Evolutionary conservation across 2,797 vertebrate species (phyloP), one percentile per base, ranked within the genome.

Genomic region (Pampus argenteus): DNA sequence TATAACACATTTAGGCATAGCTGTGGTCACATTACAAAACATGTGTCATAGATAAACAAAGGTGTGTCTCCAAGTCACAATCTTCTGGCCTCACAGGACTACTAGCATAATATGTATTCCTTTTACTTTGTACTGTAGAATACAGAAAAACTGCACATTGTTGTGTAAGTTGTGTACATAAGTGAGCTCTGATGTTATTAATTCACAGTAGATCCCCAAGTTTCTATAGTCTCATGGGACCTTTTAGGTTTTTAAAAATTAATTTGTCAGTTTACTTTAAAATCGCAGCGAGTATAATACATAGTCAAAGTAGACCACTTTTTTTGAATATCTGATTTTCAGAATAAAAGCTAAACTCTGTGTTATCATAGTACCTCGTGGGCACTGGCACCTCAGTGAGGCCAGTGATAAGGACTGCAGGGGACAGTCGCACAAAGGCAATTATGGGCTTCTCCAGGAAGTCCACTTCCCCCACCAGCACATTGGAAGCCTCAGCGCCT

Each of bases 381-480:
- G 97, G 96, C 71, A 99, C 96, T 0, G 97, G 97, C 83, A 99
- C 97, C 84, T 99, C 97, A n/a, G 97, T 99, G 76, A 99, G 93
- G 69, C 97, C 97, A 0, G 96, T 95, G 69, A 99, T 95, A 26
- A 98, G 96, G 38, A 99, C 96, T 2, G 97, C 97, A 20, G 97
- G 97, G 10, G 96, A 95, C 52, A 99, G 91, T 62, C 97, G 95
- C 40, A 99, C 94, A 90, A 99, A 98, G 2, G 96, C 97, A 86
- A 97, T 98, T 69, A 99, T 97, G 54, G 97, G 96, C 88, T 96
- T 96, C 93, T 98, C 97, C 92, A 99, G 91, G 94, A 97, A 97
- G 89, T 97, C 95, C 85, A 98, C 97, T 90, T 98, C 97, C 85
- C 97, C 97, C 79, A 99, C 96, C 78, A 99, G 91, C n/a, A 99